These are phyloP conservation scores for Agriotes lineatus DNA, from an alignment of 2,888 invertebrate species.

Conservation along the genomic window DNA sequence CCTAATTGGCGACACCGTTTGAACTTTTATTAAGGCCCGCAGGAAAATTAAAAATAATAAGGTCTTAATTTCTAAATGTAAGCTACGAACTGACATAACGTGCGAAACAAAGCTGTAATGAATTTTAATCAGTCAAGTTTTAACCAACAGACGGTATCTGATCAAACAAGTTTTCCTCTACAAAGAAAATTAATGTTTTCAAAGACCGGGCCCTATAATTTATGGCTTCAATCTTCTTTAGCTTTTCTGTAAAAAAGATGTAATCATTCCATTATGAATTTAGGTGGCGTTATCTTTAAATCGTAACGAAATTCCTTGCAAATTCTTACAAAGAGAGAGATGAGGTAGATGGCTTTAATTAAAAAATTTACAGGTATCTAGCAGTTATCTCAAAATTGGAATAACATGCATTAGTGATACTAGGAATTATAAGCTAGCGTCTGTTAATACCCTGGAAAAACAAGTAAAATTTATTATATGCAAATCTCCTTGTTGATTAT, in stretches of 20 bases:
- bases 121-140: constrained; percentile 8
- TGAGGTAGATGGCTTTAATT: no score
- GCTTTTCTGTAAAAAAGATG: background rate
- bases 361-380: no score
- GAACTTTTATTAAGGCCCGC: background rate
- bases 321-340: no score
- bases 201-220: background rate
- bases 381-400: no score
- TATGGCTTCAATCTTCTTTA: background rate
- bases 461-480: background rate
- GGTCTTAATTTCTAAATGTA: background rate
- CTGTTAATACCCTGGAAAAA: background rate
- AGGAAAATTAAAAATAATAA: background rate
- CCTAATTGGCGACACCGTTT: no score
- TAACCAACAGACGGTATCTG: background rate
- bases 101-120: background rate
- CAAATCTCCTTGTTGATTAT: background rate
- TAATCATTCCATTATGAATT: no score
- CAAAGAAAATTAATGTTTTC: background rate
- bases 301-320: no score
- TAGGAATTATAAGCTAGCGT: background rate
- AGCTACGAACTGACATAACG: background rate
- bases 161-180: background rate
- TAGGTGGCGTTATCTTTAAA: no score
- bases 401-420: no score